Evolutionary conservation across 2,113 vertebrate species (phyloP).

Genomic region (Orycteropus afer): DNA sequence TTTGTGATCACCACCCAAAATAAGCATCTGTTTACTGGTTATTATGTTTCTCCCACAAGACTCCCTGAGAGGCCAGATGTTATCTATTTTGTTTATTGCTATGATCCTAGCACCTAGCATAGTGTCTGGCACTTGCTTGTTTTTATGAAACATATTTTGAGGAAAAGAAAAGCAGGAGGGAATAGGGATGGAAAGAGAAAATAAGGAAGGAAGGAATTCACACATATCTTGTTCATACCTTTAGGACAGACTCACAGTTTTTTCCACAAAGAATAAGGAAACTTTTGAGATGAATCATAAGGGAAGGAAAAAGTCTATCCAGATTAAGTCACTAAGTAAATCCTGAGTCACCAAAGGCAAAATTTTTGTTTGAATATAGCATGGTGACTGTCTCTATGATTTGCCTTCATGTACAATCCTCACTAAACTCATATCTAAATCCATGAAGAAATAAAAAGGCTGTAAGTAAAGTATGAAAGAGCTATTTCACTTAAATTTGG

Average conservation of each 20-base stretch:
- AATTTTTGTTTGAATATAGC: not conserved
- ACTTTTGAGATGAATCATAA: not conserved
- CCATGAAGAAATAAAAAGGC: not conserved
- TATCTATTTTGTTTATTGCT: not conserved
- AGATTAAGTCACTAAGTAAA: conserved; percentile 15
- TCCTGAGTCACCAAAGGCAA: not conserved
- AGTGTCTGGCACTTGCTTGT: not conserved
- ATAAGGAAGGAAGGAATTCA: not conserved
- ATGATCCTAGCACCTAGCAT: not conserved
- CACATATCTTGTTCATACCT: not conserved
- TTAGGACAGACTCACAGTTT: not conserved
- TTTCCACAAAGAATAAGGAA: not conserved
- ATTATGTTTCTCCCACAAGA: not conserved
- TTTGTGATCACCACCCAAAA: not conserved
- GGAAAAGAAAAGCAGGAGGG: not conserved
- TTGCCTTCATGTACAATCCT: not conserved
- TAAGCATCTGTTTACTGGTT: not conserved
- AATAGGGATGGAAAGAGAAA: not conserved
- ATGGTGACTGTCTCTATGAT: not conserved
- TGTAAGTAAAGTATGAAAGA: not conserved
- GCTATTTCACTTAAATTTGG: not conserved
- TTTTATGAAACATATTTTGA: not conserved
- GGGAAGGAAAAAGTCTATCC: not conserved
- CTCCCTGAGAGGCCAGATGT: not conserved
- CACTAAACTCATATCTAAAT: conserved; percentile 2